These are phyloP conservation scores for Parelbella ahira DNA, from an alignment of 2,888 invertebrate species.

Conservation along the genomic window DNA sequence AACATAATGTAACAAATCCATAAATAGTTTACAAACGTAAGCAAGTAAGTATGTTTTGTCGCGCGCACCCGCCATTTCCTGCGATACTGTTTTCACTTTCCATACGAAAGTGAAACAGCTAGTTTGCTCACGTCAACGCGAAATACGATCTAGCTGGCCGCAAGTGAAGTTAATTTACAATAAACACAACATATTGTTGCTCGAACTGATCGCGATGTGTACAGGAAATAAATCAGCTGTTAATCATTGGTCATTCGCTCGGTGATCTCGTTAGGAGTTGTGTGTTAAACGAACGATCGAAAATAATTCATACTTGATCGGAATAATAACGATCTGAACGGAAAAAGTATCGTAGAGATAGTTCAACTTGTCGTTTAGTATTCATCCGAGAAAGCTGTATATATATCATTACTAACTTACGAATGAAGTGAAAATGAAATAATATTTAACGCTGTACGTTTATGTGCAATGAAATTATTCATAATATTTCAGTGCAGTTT, in stretches of 20 bases:
- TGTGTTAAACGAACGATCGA: slow-evolving; percentile 8
- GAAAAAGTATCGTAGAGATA: no score
- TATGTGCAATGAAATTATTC: no score
- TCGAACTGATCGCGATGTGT: slow-evolving; percentile 17
- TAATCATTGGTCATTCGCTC: slow-evolving; percentile 13
- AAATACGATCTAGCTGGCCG: slow-evolving; percentile 1
- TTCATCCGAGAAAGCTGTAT: no score
- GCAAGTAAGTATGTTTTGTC: slow-evolving; percentile 11
- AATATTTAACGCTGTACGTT: no score
- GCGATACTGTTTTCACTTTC: slow-evolving; percentile 29
- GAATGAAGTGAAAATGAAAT: no score
- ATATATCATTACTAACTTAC: no score
- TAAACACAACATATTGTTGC: slow-evolving; percentile 1
- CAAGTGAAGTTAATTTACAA: slow-evolving; percentile 8
- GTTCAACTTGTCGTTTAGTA: no score
- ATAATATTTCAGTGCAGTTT: no score
- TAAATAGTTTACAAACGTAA: slow-evolving; percentile 11
- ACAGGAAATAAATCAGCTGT: slow-evolving; percentile 20
- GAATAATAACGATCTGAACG: no score
- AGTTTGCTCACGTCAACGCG: background rate
- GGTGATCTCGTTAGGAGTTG: slow-evolving; percentile 3
- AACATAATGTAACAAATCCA: slow-evolving; percentile 16
- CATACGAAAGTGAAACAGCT: slow-evolving; percentile 25
- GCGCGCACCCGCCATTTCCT: slow-evolving; percentile 17
- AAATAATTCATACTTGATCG: no score